Evolutionary conservation across 1,140 invertebrate species (phyloP).

Genomic region (Drosophila triauraria): DNA sequence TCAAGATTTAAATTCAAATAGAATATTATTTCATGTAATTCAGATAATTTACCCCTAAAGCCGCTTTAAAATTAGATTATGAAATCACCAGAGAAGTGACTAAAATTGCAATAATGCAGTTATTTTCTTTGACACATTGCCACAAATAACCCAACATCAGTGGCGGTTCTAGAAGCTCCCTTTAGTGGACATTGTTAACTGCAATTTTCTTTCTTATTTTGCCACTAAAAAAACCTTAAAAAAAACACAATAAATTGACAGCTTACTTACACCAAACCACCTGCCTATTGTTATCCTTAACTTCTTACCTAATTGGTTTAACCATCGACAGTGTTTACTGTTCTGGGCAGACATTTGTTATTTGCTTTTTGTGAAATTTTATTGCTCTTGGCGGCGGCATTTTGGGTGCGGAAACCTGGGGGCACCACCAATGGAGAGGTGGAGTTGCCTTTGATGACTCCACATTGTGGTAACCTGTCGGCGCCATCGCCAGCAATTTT

Average conservation of each 20-base stretch:
- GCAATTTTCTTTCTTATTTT: not conserved
- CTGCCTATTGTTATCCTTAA: not conserved
- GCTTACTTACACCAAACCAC: not conserved
- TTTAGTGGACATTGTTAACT: not conserved
- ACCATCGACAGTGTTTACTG: slow-evolving; percentile 34
- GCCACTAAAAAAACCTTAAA: not conserved
- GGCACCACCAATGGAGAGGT: not conserved
- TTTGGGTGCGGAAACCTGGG: slow-evolving; percentile 11
- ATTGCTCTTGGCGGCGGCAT: slow-evolving; percentile 47
- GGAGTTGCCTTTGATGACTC: slow-evolving; percentile 34
- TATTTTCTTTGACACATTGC: not conserved
- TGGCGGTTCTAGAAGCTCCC: not conserved
- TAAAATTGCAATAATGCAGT: not conserved
- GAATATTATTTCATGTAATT: too few relatives aligned
- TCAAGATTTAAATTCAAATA: too few relatives aligned
- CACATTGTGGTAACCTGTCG: slow-evolving; percentile 48
- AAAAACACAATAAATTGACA: not conserved
- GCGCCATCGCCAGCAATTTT: slow-evolving; percentile 50
- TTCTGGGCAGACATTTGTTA: slow-evolving; percentile 48
- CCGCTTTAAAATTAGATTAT: not conserved
- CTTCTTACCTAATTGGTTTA: slow-evolving; percentile 20
- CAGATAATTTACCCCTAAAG: too few relatives aligned
- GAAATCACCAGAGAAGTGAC: not conserved
- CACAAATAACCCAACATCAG: not conserved
- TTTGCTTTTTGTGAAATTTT: slow-evolving; percentile 70